Conservation (phyloP, 2,797 vertebrate genomes). For the Adrianichthys oophorus region DNA sequence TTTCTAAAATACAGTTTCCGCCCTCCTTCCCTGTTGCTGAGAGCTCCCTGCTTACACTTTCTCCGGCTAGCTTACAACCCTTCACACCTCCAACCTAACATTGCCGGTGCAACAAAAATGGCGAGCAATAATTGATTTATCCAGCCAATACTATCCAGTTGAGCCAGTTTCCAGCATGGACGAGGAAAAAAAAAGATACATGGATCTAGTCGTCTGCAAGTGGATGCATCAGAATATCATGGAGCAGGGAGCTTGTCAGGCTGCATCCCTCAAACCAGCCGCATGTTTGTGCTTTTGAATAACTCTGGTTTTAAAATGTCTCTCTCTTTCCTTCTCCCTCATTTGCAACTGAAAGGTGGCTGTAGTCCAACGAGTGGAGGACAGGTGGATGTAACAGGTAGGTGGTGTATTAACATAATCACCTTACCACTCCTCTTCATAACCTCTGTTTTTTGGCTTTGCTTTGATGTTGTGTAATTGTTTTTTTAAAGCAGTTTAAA, state of each 20-base stretch:
- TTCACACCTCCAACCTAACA: too few relatives aligned
- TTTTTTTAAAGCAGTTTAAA: slow-evolving; percentile 33
- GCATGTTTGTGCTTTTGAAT: slow-evolving; percentile 72
- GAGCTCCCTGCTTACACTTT: too few relatives aligned
- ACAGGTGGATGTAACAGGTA: slow-evolving; percentile 81
- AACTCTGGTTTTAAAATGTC: slow-evolving; percentile 69
- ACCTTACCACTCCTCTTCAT: slow-evolving; percentile 33
- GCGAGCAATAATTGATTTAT: too few relatives aligned
- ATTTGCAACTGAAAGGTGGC: slow-evolving; percentile 77
- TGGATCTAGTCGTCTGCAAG: too few relatives aligned
- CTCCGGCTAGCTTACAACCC: too few relatives aligned
- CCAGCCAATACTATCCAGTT: too few relatives aligned
- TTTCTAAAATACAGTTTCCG: too few relatives aligned
- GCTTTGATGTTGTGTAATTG: slow-evolving; percentile 47
- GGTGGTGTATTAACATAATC: slow-evolving; percentile 63
- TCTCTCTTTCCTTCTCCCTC: slow-evolving; percentile 63
- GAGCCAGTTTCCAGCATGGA: too few relatives aligned
- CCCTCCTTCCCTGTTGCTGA: too few relatives aligned
- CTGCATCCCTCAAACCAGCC: slow-evolving; percentile 67
- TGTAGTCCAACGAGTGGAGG: slow-evolving; percentile 71
- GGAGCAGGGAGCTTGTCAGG: not conserved
- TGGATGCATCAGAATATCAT: too few relatives aligned
- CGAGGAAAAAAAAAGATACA: too few relatives aligned
- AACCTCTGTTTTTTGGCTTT: slow-evolving; percentile 59
- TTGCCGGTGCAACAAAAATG: too few relatives aligned